These are phyloP conservation scores for Podotricha telesiphe DNA, from an alignment of 2,888 invertebrate genomes.

Conservation along the genomic window DNA sequence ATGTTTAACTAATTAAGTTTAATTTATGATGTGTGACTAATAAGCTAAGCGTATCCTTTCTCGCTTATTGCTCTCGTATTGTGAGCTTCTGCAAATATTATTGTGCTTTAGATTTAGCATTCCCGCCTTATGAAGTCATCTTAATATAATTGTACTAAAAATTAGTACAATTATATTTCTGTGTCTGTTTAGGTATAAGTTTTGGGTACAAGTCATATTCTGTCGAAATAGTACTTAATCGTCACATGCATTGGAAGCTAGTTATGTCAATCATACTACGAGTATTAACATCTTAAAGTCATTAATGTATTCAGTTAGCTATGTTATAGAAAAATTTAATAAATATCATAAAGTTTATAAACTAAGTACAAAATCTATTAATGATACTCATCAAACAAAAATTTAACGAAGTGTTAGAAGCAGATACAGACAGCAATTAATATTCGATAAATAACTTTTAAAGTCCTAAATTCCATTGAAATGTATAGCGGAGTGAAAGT, in stretches of 20 bases:
- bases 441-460: slow-evolving; percentile 20
- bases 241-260: not conserved
- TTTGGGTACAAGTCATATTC: not conserved
- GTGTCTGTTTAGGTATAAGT: not conserved
- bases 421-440: slow-evolving; percentile 1
- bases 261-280: not conserved
- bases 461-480: slow-evolving; percentile 17
- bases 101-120: not conserved
- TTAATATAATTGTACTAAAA: too few species aligned
- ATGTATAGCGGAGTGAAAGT: slow-evolving; percentile 10
- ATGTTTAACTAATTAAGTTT: slow-evolving; percentile 44
- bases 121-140: not conserved
- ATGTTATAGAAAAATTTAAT: not conserved
- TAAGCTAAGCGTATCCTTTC: slow-evolving; percentile 39
- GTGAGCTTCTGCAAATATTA: slow-evolving; percentile 22
- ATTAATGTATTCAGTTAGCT: not conserved
- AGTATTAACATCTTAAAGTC: not conserved
- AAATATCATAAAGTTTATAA: not conserved
- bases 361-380: slow-evolving; percentile 16
- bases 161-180: not conserved
- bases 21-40: slow-evolving; percentile 48
- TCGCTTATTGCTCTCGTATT: slow-evolving; percentile 33
- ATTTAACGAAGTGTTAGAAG: slow-evolving; percentile 5
- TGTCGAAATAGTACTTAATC: too few species aligned
- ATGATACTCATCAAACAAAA: slow-evolving; percentile 9